phyloP scores from a whole-genome alignment of 2,797 vertebrate species.

The Graptemys geographica region DNA sequence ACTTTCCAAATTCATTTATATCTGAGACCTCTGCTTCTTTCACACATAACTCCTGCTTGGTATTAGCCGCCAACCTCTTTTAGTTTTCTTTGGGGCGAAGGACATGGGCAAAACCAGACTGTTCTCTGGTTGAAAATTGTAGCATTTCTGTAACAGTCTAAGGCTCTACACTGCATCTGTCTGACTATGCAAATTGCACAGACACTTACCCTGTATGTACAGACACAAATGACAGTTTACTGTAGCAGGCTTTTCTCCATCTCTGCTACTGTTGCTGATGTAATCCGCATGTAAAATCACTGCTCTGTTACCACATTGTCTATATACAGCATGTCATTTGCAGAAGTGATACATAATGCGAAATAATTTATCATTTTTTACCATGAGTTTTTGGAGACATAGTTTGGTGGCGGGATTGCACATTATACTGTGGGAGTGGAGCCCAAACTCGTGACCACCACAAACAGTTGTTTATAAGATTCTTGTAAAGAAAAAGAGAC shows the following conservation, averaged over 20 bases:
- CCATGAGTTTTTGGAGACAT: background rate
- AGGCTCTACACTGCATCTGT: background rate
- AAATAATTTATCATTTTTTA: background rate
- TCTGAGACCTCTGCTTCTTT: background rate
- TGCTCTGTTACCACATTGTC: background rate
- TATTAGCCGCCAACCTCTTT: background rate
- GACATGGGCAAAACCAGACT: background rate
- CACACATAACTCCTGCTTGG: background rate
- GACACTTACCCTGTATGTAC: background rate
- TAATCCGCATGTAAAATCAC: background rate
- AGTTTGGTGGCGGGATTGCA: background rate
- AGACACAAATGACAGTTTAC: background rate
- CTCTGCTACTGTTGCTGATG: background rate
- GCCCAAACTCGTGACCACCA: background rate
- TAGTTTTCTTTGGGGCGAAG: background rate
- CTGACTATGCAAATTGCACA: slow-evolving; percentile 7
- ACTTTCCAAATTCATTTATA: background rate
- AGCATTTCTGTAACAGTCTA: background rate
- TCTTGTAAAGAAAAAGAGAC: background rate
- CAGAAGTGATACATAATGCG: background rate
- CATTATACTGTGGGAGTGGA: background rate
- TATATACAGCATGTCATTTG: background rate
- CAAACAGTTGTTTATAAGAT: background rate
- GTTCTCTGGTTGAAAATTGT: background rate
- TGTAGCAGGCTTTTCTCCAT: background rate